These are phyloP conservation scores for Aeoliscus strigatus DNA, from an alignment of 2,797 vertebrate species.

Conservation along the genomic window DNA sequence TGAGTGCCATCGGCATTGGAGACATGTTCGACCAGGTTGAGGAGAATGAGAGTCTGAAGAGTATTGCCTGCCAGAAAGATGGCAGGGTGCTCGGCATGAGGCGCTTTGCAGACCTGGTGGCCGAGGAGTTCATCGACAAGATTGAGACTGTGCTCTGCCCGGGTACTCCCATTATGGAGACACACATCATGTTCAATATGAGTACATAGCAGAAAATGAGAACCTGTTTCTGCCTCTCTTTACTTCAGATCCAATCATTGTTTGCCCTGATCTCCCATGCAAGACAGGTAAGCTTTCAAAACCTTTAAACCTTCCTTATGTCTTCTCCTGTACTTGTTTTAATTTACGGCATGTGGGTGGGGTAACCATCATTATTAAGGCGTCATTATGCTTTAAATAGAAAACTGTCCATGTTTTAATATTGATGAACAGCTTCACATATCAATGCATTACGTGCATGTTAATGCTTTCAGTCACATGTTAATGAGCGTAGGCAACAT, in stretches of 20 bases:
- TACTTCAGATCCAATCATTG: slow-evolving; percentile 82
- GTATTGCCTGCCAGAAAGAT: slow-evolving; percentile 82
- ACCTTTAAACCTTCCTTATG: neutral
- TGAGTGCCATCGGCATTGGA: slow-evolving; percentile 94
- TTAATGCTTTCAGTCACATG: too few relatives aligned
- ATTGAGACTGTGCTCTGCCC: slow-evolving; percentile 90
- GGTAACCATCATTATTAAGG: slow-evolving; percentile 3
- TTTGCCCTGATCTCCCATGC: slow-evolving; percentile 93
- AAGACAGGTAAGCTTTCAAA: slow-evolving; percentile 84
- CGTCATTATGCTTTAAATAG: slow-evolving; percentile 25
- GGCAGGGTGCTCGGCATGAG: slow-evolving; percentile 87
- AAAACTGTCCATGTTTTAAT: too few relatives aligned
- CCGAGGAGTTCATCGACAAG: slow-evolving; percentile 90
- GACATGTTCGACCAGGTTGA: slow-evolving; percentile 91
- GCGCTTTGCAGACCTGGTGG: slow-evolving; percentile 92
- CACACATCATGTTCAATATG: neutral
- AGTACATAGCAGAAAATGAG: neutral
- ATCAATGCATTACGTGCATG: too few relatives aligned
- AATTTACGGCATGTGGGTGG: neutral
- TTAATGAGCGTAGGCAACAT: too few relatives aligned
- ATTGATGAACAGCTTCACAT: too few relatives aligned
- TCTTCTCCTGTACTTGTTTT: neutral
- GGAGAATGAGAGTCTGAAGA: slow-evolving; percentile 86
- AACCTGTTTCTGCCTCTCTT: slow-evolving; percentile 14
- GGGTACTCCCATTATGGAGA: slow-evolving; percentile 59